Base-by-base conservation (phyloP, 2,113 vertebrate genomes). In the Tauraco erythrolophus region DNA sequence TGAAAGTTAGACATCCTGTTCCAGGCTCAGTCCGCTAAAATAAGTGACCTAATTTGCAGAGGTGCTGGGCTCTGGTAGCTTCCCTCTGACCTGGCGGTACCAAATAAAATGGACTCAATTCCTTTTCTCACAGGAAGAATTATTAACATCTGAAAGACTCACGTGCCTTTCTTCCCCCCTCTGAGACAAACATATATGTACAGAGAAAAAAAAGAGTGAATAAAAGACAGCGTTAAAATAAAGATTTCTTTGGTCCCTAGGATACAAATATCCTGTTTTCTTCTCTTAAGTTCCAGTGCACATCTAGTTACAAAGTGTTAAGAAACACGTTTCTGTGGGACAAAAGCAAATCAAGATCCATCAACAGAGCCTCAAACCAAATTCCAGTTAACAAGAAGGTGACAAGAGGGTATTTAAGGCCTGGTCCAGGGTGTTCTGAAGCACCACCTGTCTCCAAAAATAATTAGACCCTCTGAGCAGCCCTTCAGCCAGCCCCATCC, bases 1-100 rank as follows among this genome's bases (percentile, higher is more conserved):
- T 97, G 64, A 93, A 97, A 95, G 91, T 92, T 50, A 89, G 80
- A 94, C 92, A 91, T 94, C 92, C 95, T 97, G 96, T 95, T 95
- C 92, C 94, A 91, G 75, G 81, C 84, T 95, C 84, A 82, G 91
- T 46, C 84, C 37, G 3, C 81, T 94, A 83, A 95, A 97, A 97
- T 95, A 92, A 97, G 76, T 94, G 96, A 97, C 94, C 92, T 66
- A 94, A 43, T 96, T 96, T 83, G 50, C 61, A 91, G 57, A 88
- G 77, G 69, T 94, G 72, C 91, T 86, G 64, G 71, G 79, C 78
- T 90, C 75, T 4, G 6, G 69, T 35, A 37, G 86, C 80, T 95
- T 89, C 77, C 72, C 56, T 92, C 69, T 91, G 89, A 89, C 94
- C 89, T 53, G 75, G 18, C 0, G 3, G 41, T 79, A 84, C 86